A percentile compares a stretch with the other conserved stretches of the same genome.
Evolutionary conservation across 2,888 invertebrate species (phyloP).

Genomic region (Nemotelus nigrinus): DNA sequence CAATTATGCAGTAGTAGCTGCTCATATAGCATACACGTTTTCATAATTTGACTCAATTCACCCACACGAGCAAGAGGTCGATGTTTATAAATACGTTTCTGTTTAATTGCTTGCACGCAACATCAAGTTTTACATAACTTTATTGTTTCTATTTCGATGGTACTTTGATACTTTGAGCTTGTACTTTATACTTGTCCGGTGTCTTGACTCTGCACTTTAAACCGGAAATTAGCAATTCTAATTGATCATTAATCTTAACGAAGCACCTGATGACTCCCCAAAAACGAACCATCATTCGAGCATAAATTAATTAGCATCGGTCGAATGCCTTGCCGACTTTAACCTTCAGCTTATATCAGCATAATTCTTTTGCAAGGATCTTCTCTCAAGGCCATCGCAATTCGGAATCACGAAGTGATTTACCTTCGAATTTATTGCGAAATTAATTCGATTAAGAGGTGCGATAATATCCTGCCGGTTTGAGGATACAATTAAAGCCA

Average conservation of each 20-base stretch:
- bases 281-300: not conserved
- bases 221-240: no score
- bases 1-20: not conserved
- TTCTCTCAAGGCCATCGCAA: not conserved
- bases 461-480: slow-evolving; percentile 5
- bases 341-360: slow-evolving; percentile 3
- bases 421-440: not conserved
- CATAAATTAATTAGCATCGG: not conserved
- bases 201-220: no score
- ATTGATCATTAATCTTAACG: no score
- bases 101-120: not conserved
- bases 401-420: slow-evolving; percentile 9
- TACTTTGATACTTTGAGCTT: no score
- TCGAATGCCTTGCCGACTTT: not conserved
- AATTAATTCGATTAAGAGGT: slow-evolving; percentile 34
- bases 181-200: no score
- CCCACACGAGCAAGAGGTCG: not conserved
- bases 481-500: not conserved
- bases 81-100: not conserved
- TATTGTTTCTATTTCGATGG: no score
- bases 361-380: not conserved
- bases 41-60: not conserved
- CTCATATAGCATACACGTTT: not conserved
- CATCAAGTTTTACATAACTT: not conserved
- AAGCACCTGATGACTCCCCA: not conserved